These are phyloP conservation scores for Drusus annulatus DNA, from an alignment of 1,140 invertebrate genomes.

Conservation along the genomic window DNA sequence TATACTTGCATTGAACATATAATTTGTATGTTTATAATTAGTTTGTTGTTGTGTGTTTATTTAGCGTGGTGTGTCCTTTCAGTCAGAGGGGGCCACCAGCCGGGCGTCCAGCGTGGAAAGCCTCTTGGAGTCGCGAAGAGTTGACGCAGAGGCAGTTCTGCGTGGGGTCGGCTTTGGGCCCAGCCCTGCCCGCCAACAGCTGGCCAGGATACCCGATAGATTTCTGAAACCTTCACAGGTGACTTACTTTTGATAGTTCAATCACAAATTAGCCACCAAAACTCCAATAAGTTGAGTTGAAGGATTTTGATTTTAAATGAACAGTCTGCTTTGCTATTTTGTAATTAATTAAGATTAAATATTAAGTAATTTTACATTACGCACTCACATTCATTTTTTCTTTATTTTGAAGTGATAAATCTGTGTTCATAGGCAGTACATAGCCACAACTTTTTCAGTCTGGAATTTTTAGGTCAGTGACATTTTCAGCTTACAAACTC, in stretches of 20 bases:
- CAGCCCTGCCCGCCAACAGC: conserved; percentile 69
- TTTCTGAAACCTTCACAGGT: conserved; percentile 71
- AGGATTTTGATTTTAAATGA: too few relatives aligned
- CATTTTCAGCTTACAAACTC: too few relatives aligned
- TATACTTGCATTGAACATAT: background rate
- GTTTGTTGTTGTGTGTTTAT: background rate
- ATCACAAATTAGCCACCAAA: too few relatives aligned
- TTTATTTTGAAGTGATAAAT: too few relatives aligned
- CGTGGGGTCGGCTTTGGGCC: conserved; percentile 81
- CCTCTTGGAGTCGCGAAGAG: conserved; percentile 79
- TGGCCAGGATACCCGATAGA: conserved; percentile 78
- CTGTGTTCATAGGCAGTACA: too few relatives aligned
- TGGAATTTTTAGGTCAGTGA: too few relatives aligned
- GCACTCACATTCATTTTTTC: too few relatives aligned
- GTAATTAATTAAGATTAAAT: too few relatives aligned
- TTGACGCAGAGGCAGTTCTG: conserved; percentile 83
- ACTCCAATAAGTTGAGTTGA: too few relatives aligned
- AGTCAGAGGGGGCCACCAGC: conserved; percentile 79
- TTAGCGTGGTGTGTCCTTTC: conserved; percentile 1
- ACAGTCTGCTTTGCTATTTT: too few relatives aligned
- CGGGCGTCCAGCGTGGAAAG: conserved; percentile 82
- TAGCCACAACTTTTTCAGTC: too few relatives aligned
- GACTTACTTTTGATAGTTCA: conserved; percentile 19
- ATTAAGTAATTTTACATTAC: too few relatives aligned
- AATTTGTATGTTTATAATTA: background rate